phyloP scores from a whole-genome alignment of 2,113 vertebrate genomes.

The Piaya cayana region DNA sequence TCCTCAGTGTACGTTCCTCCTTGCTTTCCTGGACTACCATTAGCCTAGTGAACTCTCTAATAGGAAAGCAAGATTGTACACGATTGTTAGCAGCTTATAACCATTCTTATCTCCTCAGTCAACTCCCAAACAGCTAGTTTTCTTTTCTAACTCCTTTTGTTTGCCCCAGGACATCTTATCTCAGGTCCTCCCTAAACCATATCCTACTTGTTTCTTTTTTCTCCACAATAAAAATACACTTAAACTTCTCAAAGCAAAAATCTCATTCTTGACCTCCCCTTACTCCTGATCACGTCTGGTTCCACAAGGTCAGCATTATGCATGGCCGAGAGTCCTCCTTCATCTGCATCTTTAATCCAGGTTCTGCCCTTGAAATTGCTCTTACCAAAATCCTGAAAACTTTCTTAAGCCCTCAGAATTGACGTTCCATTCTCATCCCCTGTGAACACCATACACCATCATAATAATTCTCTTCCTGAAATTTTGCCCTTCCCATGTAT shows the following conservation, averaged over 20 bases:
- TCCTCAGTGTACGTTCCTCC: background rate
- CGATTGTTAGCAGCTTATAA: background rate
- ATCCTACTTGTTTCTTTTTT: background rate
- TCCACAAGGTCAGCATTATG: rapidly evolving
- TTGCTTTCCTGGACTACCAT: background rate
- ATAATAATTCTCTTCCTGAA: background rate
- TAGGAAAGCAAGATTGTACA: background rate
- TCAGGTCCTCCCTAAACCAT: background rate
- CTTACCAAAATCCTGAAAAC: background rate
- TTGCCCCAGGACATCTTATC: background rate
- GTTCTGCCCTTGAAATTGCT: background rate
- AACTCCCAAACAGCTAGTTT: background rate
- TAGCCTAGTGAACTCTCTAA: background rate
- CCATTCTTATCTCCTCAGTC: background rate
- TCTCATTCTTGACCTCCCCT: background rate
- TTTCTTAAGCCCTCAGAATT: background rate
- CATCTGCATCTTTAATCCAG: background rate
- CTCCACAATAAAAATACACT: background rate
- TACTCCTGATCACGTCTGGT: background rate
- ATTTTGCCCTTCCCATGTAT: background rate
- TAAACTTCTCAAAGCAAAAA: background rate
- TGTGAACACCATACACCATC: background rate
- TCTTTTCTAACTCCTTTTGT: background rate
- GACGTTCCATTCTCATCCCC: background rate
- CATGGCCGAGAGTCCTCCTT: background rate